These are phyloP conservation scores for Heliconius nattereri DNA, from an alignment of 1,140 invertebrate genomes.

Conservation along the genomic window DNA sequence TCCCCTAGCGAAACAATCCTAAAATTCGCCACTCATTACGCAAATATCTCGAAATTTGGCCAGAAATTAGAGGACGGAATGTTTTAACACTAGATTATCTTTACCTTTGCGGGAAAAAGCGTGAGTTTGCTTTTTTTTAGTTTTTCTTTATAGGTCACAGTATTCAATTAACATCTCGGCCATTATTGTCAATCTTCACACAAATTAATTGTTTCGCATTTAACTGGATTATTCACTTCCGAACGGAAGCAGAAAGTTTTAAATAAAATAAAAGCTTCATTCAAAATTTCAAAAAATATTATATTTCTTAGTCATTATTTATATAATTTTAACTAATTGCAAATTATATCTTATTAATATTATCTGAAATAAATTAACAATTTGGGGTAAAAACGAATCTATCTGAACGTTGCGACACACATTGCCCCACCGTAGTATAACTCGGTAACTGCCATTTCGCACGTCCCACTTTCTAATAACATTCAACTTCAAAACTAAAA, in stretches of 20 bases:
- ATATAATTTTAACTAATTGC: background rate
- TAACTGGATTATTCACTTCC: background rate
- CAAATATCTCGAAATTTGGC: too few relatives aligned
- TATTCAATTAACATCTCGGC: too few relatives aligned
- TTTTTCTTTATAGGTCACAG: too few relatives aligned
- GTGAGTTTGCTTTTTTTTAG: too few relatives aligned
- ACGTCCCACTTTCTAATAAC: conserved; percentile 74
- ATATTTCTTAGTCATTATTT: background rate
- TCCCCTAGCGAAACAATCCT: too few relatives aligned
- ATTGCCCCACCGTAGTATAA: conserved; percentile 20
- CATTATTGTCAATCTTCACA: too few relatives aligned
- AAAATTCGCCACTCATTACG: too few relatives aligned
- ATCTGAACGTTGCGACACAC: conserved; percentile 21
- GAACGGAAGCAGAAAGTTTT: background rate
- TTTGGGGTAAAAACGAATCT: conserved; percentile 2
- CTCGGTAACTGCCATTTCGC: conserved; percentile 55
- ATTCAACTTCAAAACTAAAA: conserved; percentile 70
- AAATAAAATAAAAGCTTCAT: background rate
- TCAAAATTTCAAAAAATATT: background rate
- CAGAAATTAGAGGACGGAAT: too few relatives aligned
- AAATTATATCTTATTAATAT: background rate
- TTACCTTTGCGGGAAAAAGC: too few relatives aligned
- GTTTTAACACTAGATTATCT: too few relatives aligned
- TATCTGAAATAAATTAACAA: background rate
- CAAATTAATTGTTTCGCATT: too few relatives aligned